Conservation (phyloP, 1,140 invertebrate species). For the Diorhabda carinulata region DNA sequence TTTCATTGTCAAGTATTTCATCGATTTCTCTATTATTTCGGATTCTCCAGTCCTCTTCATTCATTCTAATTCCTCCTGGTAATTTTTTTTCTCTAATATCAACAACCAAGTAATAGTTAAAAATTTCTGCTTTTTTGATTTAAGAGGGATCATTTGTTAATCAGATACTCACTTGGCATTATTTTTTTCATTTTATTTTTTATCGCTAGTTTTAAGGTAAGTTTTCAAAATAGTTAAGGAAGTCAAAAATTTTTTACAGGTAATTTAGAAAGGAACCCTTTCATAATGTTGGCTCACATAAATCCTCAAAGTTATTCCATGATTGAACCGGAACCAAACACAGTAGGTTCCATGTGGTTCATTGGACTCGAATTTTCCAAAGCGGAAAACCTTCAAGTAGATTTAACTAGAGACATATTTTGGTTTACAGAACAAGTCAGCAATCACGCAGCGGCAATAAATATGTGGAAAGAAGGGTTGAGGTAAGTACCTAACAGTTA, state of each 20-base stretch:
- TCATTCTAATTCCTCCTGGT: no score
- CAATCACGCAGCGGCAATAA: constrained; percentile 65
- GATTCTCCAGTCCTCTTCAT: no score
- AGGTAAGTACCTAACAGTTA: constrained; percentile 29
- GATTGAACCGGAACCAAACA: constrained; percentile 46
- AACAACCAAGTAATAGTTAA: no score
- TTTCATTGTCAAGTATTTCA: no score
- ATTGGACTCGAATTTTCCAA: constrained; percentile 91
- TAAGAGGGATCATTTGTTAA: no score
- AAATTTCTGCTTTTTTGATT: no score
- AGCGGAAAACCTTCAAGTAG: constrained; percentile 80
- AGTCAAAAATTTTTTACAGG: constrained; percentile 43
- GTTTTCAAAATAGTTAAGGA: no score
- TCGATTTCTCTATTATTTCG: no score
- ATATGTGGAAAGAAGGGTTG: constrained; percentile 85
- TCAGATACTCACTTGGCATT: no score
- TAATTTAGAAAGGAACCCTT: constrained; percentile 86
- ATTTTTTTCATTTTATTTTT: no score
- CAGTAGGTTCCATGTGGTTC: constrained; percentile 86
- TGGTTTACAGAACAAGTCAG: constrained; percentile 77
- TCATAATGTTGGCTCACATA: constrained; percentile 89
- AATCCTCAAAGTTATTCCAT: constrained; percentile 82
- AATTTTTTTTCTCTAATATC: no score
- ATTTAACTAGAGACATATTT: constrained; percentile 90
- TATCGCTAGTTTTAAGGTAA: no score